These are phyloP conservation scores for Zelostemma sp. DNA, from an alignment of 1,140 invertebrate genomes.

Conservation along the genomic window DNA sequence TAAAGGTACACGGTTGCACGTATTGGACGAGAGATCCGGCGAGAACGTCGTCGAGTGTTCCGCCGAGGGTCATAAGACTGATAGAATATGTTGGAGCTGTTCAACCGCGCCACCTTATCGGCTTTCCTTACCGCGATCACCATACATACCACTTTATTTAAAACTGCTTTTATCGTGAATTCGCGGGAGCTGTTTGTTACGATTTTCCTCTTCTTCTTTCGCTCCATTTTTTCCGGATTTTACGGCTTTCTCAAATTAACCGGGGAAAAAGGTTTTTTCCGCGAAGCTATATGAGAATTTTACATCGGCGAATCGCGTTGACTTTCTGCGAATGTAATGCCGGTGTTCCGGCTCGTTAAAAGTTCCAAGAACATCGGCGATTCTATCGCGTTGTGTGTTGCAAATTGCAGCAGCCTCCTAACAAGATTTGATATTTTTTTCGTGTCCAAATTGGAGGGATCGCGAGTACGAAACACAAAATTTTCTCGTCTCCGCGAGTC, in stretches of 20 bases:
- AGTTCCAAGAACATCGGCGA: slow-evolving; percentile 16
- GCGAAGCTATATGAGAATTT: slow-evolving; percentile 10
- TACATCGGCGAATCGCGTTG: slow-evolving; percentile 5
- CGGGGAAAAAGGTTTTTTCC: too few relatives aligned
- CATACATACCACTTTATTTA: slow-evolving; percentile 60
- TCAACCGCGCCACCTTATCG: slow-evolving; percentile 14
- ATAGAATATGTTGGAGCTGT: slow-evolving; percentile 51
- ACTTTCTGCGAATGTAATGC: slow-evolving; percentile 20
- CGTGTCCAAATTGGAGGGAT: not conserved
- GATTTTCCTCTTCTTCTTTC: too few relatives aligned
- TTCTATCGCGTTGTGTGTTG: slow-evolving; percentile 20
- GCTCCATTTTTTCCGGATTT: too few relatives aligned
- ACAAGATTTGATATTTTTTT: slow-evolving; percentile 31
- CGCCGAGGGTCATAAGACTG: slow-evolving; percentile 60
- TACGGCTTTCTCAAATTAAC: too few relatives aligned
- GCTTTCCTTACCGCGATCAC: slow-evolving; percentile 45
- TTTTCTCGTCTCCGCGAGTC: too few relatives aligned
- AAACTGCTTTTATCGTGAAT: slow-evolving; percentile 55
- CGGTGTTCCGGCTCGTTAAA: slow-evolving; percentile 21
- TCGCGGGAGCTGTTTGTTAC: slow-evolving; percentile 14
- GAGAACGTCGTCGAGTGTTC: slow-evolving; percentile 47
- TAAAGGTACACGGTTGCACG: slow-evolving; percentile 41
- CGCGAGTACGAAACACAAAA: too few relatives aligned
- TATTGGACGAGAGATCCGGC: slow-evolving; percentile 54
- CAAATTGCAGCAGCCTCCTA: slow-evolving; percentile 19